Evolutionary conservation across 2,888 invertebrate genomes (phyloP).

Genomic region (Hydrotaea cyrtoneurina): DNA sequence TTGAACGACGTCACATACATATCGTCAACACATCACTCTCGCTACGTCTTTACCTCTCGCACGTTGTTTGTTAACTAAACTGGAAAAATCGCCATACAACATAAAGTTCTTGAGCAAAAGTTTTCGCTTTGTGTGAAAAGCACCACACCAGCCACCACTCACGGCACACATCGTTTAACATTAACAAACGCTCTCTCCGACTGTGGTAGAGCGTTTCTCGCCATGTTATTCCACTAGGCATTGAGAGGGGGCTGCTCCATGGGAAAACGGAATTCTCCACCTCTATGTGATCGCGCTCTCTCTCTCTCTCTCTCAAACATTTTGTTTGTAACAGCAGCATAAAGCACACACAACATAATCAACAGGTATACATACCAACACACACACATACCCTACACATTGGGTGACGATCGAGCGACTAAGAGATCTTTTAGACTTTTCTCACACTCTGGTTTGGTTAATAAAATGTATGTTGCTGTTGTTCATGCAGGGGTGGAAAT

Average conservation of each 20-base stretch:
- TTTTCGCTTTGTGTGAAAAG: constrained; percentile 20
- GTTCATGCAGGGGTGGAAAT: not conserved
- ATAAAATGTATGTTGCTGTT: not conserved
- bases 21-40: not conserved
- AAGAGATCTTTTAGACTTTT: constrained; percentile 19
- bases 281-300: not conserved
- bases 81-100: constrained; percentile 36
- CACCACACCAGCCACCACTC: not conserved
- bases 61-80: constrained; percentile 61
- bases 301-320: not conserved
- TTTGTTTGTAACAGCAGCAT: not conserved
- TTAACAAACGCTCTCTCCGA: constrained; percentile 2
- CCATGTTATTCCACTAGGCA: not conserved
- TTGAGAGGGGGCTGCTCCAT: not conserved
- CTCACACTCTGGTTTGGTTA: constrained; percentile 1
- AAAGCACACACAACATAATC: not conserved
- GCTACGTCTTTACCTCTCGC: constrained; percentile 45
- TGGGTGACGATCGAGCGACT: not conserved
- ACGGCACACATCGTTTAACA: constrained; percentile 34
- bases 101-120: constrained; percentile 54
- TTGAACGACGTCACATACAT: no score
- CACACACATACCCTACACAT: not conserved
- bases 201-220: not conserved
- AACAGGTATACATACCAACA: not conserved
- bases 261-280: no score